phyloP scores from a whole-genome alignment of 2,797 vertebrate species.

The Sebastes iracundus region DNA sequence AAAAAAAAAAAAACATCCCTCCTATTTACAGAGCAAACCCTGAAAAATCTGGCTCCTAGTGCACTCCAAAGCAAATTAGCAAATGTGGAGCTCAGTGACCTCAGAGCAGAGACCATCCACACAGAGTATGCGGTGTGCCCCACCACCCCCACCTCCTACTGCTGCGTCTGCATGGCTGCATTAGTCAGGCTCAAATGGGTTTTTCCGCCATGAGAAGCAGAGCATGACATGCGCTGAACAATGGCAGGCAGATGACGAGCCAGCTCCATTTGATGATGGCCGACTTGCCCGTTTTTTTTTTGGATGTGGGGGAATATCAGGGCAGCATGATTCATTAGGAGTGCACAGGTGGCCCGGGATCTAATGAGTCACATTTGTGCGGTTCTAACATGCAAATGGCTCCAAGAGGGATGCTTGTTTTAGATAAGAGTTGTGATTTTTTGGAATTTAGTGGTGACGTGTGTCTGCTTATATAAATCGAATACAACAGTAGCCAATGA shows the following conservation, averaged over 20 bases:
- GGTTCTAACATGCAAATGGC: constrained; percentile 30
- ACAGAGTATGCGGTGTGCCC: constrained; percentile 64
- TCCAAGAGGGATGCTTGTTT: neutral
- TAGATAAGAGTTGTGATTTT: neutral
- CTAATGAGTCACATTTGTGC: constrained; percentile 66
- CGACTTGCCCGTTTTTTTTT: constrained; percentile 38
- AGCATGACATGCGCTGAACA: constrained; percentile 84
- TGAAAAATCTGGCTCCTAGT: constrained; percentile 43
- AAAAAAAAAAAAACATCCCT: constrained; percentile 10
- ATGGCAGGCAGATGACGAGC: constrained; percentile 78
- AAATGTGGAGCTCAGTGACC: constrained; percentile 82
- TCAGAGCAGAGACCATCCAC: constrained; percentile 79
- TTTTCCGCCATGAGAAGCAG: constrained; percentile 84
- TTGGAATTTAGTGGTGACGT: neutral
- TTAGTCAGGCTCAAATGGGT: constrained; percentile 78
- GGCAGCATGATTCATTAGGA: constrained; percentile 60
- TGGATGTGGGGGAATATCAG: constrained; percentile 53
- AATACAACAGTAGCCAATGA: neutral
- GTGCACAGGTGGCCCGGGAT: constrained; percentile 74
- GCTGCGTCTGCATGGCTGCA: constrained; percentile 78
- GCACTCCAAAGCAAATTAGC: constrained; percentile 68
- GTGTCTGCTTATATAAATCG: neutral
- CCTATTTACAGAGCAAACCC: constrained; percentile 10
- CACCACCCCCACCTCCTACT: constrained; percentile 70
- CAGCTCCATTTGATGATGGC: constrained; percentile 71